Base-by-base conservation (phyloP, 2,797 vertebrate species). In the Pangasius larnaudii region DNA sequence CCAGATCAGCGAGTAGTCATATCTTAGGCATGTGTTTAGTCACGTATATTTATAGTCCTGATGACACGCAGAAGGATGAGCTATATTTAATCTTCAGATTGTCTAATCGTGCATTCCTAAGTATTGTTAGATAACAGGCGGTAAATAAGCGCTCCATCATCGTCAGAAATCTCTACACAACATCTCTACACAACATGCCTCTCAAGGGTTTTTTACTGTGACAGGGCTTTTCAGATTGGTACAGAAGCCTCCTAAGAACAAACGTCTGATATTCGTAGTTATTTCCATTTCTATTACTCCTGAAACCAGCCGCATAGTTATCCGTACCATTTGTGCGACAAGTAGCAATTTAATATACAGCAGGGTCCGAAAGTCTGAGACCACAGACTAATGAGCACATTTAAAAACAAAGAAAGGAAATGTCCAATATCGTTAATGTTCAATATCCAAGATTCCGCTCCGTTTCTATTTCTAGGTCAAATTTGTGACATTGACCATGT, bases 41-140 rank as follows among this genome's bases (percentile, higher is more conserved):
- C 59, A 11, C 72, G 42, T 58, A 16, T 53, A 72, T 85, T 71
- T 85, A 85, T 71, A 72, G 51, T 56, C 53, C 53, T 10, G 24
- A n/a, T 46, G 84, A 65, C 85, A 33, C 14, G 74, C 74, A 27
- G n/a, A 84, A 69, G 86, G 83, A 86, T 89, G 67, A 89, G 42
- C 86, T 91, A 74, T 89, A 87, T 90, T 87, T 82, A 92, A 90
- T 85, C 85, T 71, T 81, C 87, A 89, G 81, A 85, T 84, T 91
- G 91, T 86, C 89, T 91, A 90, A 91, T 89, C 67, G 71, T 88
- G 75, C 58, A 74, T 79, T 84, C 33, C 79, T 86, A 80, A 86
- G 82, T 46, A 90, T 27, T 49, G 91, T 95, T 94, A 94, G 92
- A 92, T 94, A 94, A 94, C 92, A 93, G 93, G 94, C 93, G 90